Evolutionary conservation across 23 tunicate genomes (phyloP).

Genomic region (Styela clava): DNA sequence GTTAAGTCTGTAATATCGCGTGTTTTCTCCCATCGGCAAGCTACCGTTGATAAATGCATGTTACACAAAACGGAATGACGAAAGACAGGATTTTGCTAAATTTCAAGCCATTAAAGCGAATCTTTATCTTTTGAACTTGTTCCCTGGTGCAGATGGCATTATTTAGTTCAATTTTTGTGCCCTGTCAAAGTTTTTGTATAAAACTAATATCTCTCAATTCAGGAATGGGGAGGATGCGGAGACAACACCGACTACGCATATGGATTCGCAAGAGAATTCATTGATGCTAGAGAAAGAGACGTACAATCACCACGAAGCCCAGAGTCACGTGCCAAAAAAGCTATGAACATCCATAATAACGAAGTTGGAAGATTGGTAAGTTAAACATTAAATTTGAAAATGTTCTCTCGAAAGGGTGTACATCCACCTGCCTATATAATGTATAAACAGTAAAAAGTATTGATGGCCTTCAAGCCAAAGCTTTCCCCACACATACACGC

Average conservation of each 20-base stretch:
- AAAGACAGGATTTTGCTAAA: neutral
- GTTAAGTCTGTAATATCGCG: neutral
- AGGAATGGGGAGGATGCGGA: conserved; percentile 97
- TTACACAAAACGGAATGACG: neutral
- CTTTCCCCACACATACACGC: no score
- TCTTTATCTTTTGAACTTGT: neutral
- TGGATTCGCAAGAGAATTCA: conserved; percentile 94
- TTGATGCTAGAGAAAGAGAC: conserved; percentile 85
- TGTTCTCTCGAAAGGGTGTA: neutral
- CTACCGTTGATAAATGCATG: neutral
- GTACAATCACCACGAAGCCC: conserved; percentile 35
- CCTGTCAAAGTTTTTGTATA: no score
- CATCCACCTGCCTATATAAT: neutral
- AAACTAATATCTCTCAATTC: neutral
- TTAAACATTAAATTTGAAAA: neutral
- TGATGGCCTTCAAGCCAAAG: no score
- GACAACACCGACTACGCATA: conserved; percentile 92
- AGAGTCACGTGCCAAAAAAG: conserved; percentile 57
- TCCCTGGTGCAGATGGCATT: neutral
- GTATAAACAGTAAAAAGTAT: no score
- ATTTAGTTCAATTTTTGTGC: no score
- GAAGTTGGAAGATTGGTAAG: conserved; percentile 98
- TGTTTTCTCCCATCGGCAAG: neutral
- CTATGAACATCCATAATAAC: conserved; percentile 91
- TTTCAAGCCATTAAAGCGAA: neutral